Conservation (phyloP, 2,113 vertebrate genomes). For the Cebus imitator region DNA sequence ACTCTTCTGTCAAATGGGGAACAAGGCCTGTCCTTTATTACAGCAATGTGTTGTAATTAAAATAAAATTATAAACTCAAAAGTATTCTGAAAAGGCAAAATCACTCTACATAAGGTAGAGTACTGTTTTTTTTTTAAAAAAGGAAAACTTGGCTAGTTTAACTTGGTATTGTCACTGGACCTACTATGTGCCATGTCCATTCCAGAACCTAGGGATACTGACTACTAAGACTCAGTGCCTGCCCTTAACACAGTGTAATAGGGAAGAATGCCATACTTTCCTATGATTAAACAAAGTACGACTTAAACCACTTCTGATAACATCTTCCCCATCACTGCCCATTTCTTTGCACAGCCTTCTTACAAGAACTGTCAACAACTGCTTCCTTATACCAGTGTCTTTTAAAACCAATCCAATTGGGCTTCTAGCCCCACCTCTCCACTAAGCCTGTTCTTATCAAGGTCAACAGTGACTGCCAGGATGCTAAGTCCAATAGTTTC, state of each 20-base stretch:
- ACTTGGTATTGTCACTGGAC: background rate
- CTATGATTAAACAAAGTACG: background rate
- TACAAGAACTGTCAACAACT: background rate
- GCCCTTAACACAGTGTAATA: background rate
- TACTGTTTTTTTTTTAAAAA: background rate
- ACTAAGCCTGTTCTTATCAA: background rate
- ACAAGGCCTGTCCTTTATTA: background rate
- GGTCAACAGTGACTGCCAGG: background rate
- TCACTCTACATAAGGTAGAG: background rate
- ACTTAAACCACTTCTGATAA: background rate
- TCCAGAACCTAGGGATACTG: background rate
- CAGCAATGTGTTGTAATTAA: background rate
- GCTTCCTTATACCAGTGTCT: background rate
- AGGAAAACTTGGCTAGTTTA: background rate
- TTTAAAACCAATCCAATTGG: background rate
- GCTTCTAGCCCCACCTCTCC: background rate
- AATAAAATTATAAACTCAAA: slow-evolving; percentile 14
- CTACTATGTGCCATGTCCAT: background rate
- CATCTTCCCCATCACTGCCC: background rate
- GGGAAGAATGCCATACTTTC: background rate
- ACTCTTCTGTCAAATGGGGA: background rate
- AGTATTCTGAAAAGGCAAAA: background rate
- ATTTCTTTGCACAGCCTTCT: background rate
- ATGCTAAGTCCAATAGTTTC: background rate
- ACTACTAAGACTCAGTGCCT: background rate